Evolutionary conservation across 2,797 vertebrate species (phyloP).

Genomic region (Sebastolobus altivelis): DNA sequence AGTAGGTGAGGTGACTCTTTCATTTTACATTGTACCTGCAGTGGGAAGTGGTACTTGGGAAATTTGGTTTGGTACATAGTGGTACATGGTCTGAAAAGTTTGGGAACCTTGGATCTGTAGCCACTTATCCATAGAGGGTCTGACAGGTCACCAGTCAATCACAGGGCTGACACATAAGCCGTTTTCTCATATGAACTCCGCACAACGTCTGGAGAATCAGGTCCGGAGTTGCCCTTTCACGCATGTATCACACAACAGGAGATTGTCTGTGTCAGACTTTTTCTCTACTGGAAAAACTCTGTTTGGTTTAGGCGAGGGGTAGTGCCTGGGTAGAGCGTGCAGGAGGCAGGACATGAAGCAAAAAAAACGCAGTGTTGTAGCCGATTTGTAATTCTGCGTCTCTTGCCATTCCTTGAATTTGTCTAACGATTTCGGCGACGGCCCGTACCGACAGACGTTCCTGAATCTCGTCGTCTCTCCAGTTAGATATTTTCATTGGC

Average conservation of each 20-base stretch:
- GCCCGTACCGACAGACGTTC: too few relatives aligned
- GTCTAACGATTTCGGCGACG: not conserved
- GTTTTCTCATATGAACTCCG: not conserved
- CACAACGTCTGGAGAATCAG: not conserved
- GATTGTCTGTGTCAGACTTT: not conserved
- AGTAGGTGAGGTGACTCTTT: not conserved
- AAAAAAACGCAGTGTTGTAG: not conserved
- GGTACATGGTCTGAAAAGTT: not conserved
- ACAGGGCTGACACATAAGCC: not conserved
- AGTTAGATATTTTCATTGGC: too few relatives aligned
- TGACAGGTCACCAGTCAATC: not conserved
- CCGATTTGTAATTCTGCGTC: not conserved
- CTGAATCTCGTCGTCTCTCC: too few relatives aligned
- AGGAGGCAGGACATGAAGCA: not conserved
- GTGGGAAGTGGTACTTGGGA: not conserved
- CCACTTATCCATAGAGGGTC: not conserved
- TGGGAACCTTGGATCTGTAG: not conserved
- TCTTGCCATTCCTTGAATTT: not conserved
- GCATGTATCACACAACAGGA: not conserved
- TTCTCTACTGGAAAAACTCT: not conserved
- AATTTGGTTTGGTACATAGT: not conserved
- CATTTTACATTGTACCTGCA: not conserved
- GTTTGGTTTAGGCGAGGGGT: not conserved
- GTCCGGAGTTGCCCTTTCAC: not conserved
- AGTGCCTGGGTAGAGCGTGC: not conserved